A percentile compares a stretch with the other conserved stretches of the same genome.
Conservation (phyloP, 2,888 invertebrate species). For the Caenorhabditis uteleia region DNA sequence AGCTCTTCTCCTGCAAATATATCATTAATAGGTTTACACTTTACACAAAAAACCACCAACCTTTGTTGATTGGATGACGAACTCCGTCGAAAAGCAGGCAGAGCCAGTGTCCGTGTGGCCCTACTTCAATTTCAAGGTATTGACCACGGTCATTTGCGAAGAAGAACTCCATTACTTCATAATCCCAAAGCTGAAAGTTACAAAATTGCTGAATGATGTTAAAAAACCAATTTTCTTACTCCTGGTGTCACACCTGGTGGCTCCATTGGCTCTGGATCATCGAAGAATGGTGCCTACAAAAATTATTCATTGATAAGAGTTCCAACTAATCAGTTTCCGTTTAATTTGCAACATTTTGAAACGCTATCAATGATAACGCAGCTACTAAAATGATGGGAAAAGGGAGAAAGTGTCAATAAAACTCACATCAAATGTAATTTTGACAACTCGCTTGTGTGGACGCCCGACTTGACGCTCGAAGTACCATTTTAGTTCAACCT, state of each 20-base stretch:
- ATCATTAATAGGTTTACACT: background rate
- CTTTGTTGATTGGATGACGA: conserved; percentile 71
- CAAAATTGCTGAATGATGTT: background rate
- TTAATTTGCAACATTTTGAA: conserved; percentile 3
- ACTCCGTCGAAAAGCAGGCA: conserved; percentile 71
- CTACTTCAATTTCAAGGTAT: conserved; percentile 73
- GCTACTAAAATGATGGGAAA: too few relatives aligned
- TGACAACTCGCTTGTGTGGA: conserved; percentile 67
- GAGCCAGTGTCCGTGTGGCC: conserved; percentile 72
- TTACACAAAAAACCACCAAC: conserved; percentile 16
- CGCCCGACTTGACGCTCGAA: conserved; percentile 60
- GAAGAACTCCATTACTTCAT: conserved; percentile 73
- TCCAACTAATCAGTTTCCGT: background rate
- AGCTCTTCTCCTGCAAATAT: conserved; percentile 60
- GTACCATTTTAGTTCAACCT: conserved; percentile 62
- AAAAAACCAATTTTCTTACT: conserved; percentile 24
- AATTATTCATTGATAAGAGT: background rate
- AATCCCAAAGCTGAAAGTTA: conserved; percentile 67
- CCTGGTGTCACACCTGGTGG: conserved; percentile 59
- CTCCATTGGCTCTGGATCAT: conserved; percentile 65
- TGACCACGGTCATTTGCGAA: conserved; percentile 72
- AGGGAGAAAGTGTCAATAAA: background rate
- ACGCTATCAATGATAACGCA: too few relatives aligned
- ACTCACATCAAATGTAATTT: conserved; percentile 42
- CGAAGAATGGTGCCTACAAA: conserved; percentile 65